Conservation (phyloP, 92 coral and sea anemone species). For the Epizoanthus ramosus region DNA sequence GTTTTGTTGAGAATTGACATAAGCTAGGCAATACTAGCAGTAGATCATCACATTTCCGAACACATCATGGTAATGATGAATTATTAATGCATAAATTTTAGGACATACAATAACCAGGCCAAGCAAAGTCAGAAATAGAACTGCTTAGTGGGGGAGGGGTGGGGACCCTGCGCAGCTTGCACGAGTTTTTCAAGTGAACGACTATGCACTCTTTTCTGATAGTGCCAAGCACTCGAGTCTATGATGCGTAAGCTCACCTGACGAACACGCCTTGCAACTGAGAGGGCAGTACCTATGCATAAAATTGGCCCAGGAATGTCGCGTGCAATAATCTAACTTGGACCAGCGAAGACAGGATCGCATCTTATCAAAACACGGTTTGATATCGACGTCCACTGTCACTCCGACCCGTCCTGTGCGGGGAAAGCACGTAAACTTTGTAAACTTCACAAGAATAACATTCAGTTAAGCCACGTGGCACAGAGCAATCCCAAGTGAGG, state of each 20-base stretch:
- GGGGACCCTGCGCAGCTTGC: too few species aligned
- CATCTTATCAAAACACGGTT: slow-evolving; percentile 60
- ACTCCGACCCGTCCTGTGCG: slow-evolving; percentile 1
- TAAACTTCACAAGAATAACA: too few species aligned
- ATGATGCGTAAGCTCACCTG: slow-evolving; percentile 58
- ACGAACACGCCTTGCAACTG: slow-evolving; percentile 76
- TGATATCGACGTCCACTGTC: slow-evolving; percentile 23
- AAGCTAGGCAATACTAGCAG: too few species aligned
- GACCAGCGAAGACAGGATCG: slow-evolving; percentile 65
- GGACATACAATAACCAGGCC: too few species aligned
- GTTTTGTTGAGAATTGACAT: too few species aligned
- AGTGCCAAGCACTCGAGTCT: not conserved
- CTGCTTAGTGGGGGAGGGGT: not conserved
- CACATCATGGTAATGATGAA: too few species aligned
- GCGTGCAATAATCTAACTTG: slow-evolving; percentile 57
- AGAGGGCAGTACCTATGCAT: slow-evolving; percentile 79
- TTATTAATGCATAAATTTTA: too few species aligned
- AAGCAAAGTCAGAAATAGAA: too few species aligned
- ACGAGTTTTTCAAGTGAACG: too few species aligned
- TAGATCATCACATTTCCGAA: too few species aligned
- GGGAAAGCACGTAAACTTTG: not conserved
- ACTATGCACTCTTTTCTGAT: not conserved
- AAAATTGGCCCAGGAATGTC: slow-evolving; percentile 55
- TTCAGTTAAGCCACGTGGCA: too few species aligned
- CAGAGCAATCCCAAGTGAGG: too few species aligned